These are phyloP conservation scores for Drosophila nasuta DNA, from an alignment of 1,140 invertebrate genomes.

Conservation along the genomic window DNA sequence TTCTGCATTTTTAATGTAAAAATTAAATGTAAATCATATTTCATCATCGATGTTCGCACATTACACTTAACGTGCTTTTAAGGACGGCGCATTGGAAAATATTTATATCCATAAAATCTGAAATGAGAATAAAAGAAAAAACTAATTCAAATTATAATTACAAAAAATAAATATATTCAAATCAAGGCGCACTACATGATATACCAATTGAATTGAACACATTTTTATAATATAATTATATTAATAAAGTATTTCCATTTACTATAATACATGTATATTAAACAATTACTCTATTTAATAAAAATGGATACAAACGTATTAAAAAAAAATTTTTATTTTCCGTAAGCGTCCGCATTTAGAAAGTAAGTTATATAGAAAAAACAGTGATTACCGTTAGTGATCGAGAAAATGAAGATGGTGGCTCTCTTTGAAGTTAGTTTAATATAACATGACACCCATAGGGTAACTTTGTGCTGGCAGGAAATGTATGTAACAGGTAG, in stretches of 20 bases:
- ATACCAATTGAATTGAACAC: conserved; percentile 17
- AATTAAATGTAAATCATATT: conserved; percentile 33
- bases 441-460: no score
- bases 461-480: no score
- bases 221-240: conserved; percentile 41
- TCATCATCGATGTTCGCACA: conserved; percentile 12
- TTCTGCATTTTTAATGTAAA: conserved; percentile 70
- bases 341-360: no score
- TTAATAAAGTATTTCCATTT: conserved; percentile 42
- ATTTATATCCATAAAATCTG: conserved; percentile 7
- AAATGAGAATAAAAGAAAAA: conserved; percentile 19
- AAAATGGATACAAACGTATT: conserved; percentile 35
- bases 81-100: conserved; percentile 17
- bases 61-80: conserved; percentile 32
- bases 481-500: no score
- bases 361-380: no score
- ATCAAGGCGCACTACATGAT: conserved; percentile 46
- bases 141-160: conserved; percentile 32
- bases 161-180: conserved; percentile 27
- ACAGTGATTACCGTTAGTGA: no score
- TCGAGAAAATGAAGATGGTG: no score
- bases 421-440: no score
- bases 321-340: conserved; percentile 18
- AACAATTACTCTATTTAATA: conserved; percentile 47
- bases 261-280: conserved; percentile 53